A percentile compares a stretch with the other conserved stretches of the same genome.
phyloP scores from a whole-genome alignment of 2,888 invertebrate genomes.

The Aleiodes alternator region DNA sequence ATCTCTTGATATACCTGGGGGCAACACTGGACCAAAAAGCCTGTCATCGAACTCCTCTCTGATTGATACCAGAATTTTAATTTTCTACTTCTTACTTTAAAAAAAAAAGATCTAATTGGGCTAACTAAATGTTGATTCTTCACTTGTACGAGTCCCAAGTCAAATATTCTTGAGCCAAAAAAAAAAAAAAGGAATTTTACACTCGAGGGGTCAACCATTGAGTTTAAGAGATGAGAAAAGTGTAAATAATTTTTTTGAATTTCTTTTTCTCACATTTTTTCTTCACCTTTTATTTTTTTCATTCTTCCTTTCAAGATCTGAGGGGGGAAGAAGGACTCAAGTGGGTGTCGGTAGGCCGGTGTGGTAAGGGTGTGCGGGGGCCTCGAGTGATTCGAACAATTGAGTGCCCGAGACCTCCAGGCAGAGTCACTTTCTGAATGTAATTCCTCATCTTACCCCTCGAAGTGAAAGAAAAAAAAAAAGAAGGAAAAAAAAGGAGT shows the following conservation, averaged over 20 bases:
- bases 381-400: slow-evolving; percentile 32
- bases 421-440: slow-evolving; percentile 28
- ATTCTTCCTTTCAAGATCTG: not conserved
- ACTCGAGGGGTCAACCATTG: no score
- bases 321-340: not conserved
- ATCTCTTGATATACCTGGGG: slow-evolving; percentile 24
- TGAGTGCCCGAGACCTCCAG: slow-evolving; percentile 15
- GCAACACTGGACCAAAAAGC: not conserved
- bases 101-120: no score
- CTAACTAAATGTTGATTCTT: no score
- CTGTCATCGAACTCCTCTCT: slow-evolving; percentile 16
- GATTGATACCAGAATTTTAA: slow-evolving; percentile 10
- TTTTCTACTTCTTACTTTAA: no score
- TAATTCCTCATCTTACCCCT: slow-evolving; percentile 29
- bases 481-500: slow-evolving; percentile 18
- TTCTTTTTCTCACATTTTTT: not conserved
- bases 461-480: no score
- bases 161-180: no score
- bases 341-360: slow-evolving; percentile 30
- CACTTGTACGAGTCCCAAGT: no score
- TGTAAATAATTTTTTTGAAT: slow-evolving; percentile 22
- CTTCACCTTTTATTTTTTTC: not conserved
- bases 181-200: no score
- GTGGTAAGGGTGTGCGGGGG: not conserved
- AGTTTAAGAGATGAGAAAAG: slow-evolving; percentile 1